Evolutionary conservation across 1,140 invertebrate genomes (phyloP).

Genomic region (Papilio helenus): DNA sequence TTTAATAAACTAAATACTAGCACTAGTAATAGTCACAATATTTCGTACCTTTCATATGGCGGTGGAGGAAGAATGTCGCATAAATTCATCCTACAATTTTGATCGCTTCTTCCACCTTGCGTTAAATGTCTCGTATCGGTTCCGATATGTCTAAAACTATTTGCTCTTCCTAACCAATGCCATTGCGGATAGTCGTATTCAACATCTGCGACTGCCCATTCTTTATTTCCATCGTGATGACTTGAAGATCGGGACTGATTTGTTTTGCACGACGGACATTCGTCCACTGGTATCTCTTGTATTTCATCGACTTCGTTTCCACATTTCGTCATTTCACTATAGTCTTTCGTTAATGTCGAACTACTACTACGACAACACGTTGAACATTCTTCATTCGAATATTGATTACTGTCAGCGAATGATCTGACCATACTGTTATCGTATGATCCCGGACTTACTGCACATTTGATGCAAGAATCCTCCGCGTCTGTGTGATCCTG

Average conservation of each 20-base stretch:
- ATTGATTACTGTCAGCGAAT: constrained; percentile 76
- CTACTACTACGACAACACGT: constrained; percentile 78
- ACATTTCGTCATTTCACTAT: constrained; percentile 81
- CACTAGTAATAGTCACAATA: background rate
- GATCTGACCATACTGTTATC: constrained; percentile 78
- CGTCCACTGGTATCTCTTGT: constrained; percentile 75
- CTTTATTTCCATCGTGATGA: constrained; percentile 73
- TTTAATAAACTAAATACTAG: no score
- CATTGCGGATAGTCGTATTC: constrained; percentile 80
- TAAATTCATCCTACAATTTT: constrained; percentile 77
- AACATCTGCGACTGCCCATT: constrained; percentile 76
- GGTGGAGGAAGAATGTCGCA: constrained; percentile 78
- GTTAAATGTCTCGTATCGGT: constrained; percentile 65
- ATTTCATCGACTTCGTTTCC: constrained; percentile 69
- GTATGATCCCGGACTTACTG: constrained; percentile 74
- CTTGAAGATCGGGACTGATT: constrained; percentile 75
- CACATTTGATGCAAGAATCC: constrained; percentile 78
- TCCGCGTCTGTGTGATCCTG: constrained; percentile 75
- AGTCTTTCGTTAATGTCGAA: constrained; percentile 78
- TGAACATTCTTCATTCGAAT: constrained; percentile 78
- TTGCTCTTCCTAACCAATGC: constrained; percentile 76
- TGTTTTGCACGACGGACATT: constrained; percentile 78
- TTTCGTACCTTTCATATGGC: constrained; percentile 75
- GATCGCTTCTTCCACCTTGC: constrained; percentile 65
- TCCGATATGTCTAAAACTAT: constrained; percentile 72